Base-by-base conservation (phyloP, 1,140 invertebrate genomes). In the Lerema accius region DNA sequence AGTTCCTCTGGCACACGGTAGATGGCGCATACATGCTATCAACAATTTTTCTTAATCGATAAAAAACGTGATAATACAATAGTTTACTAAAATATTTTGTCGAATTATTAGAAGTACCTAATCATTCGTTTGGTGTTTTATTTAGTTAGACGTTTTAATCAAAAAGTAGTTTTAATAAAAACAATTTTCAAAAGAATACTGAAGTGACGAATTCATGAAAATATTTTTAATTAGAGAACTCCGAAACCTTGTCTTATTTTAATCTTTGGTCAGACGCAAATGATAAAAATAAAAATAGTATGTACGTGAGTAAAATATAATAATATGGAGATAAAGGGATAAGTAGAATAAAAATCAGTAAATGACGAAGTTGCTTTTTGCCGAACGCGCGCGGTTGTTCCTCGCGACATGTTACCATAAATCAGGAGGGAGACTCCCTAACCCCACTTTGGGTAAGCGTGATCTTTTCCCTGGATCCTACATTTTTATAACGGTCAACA, bases 321-420 rank as follows among this genome's bases (percentile, higher is more conserved):
- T 23, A 23, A 28, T 50, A 39, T 39, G 17, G 17, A 37, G 10
- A 37, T 19, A 76, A 69, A 72, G 63, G 70, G 43, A 14, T 56
- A 78, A 80, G 83, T 71, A 74, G 74, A 84, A 89, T 85, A 86
- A 86, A 86, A 85, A 86, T 87, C 84, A 85, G 76, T 84, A 85
- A 85, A 85, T 82, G 86, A 88, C 78, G 86, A 86, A 86, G 83
- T 82, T 77, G 77, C 81, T 76, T 78, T 67, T 79, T 71, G 68
- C 71, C 76, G 80, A 78, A 73, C 77, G 74, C 69, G 69, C 16
- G 66, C 70, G 78, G 72, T 74, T 65, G 75, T 75, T 70, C 63
- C 68, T 76, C 71, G 81, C 82, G 86, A 88, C 86, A 86, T 83
- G 86, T 86, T 80, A 80, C 83, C 80, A 89, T 89, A 89, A 89